phyloP scores from a whole-genome alignment of 2,888 invertebrate species.

The Hypomecis punctinalis region DNA sequence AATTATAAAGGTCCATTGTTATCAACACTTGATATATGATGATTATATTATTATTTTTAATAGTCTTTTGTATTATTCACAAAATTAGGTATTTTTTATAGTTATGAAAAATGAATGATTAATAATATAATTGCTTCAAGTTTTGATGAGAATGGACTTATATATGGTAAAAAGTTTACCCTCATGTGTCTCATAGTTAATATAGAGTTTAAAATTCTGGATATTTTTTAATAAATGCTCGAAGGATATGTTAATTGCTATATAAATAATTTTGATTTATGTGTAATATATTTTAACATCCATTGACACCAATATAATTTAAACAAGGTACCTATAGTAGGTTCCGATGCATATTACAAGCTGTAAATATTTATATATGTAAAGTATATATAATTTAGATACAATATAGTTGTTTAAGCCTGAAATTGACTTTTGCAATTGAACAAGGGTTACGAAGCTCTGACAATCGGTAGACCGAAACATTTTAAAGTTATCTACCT shows the following conservation, averaged over 20 bases:
- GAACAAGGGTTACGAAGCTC: neutral
- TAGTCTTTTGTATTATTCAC: neutral
- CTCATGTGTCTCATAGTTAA: constrained; percentile 23
- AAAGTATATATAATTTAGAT: neutral
- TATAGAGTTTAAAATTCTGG: constrained; percentile 4
- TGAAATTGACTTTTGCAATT: constrained; percentile 5
- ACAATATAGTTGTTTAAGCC: neutral
- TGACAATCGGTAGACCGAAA: neutral
- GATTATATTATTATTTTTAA: neutral
- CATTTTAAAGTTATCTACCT: too few species aligned
- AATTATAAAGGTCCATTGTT: neutral
- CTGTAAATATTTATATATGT: neutral
- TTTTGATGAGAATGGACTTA: constrained; percentile 3
- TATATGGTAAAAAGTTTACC: constrained; percentile 24
- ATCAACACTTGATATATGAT: neutral
- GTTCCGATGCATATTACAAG: too few species aligned
- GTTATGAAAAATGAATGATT: too few species aligned
- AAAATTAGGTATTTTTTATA: too few species aligned
- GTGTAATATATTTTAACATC: neutral
- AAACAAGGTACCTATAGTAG: neutral
- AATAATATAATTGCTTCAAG: neutral
- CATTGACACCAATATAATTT: constrained; percentile 3
- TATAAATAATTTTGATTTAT: constrained; percentile 6
- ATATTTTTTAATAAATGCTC: constrained; percentile 6
- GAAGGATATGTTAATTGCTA: constrained; percentile 18